Evolutionary conservation across 2,113 vertebrate species (phyloP), one percentile per base, ranked within the genome.

Genomic region (Agapornis roseicollis): DNA sequence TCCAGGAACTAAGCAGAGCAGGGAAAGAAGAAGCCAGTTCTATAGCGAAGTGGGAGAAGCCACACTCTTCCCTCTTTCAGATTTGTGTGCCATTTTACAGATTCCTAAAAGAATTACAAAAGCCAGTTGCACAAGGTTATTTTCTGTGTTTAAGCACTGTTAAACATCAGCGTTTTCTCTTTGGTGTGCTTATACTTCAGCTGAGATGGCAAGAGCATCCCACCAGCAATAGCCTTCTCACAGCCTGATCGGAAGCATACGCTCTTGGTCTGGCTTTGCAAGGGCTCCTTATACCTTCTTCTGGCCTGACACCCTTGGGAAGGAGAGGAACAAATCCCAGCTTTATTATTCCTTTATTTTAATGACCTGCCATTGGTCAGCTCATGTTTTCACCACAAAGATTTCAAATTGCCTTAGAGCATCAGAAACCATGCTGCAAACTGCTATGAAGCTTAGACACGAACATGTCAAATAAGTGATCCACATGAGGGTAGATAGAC

Each of bases 401-500:
- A 85, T 37, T 81, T 58, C 90, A 64, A 63, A 60, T 35, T 77
- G 80, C 94, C 94, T 85, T 18, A 39, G 85, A 95, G 96, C 92
- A 85, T 13, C 31, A 56, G 60, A 61, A 96, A 89, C 80, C 70
- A 66, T 29, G 72, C 63, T 94, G 90, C 53, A 50, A 31, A 89
- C 41, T 49, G 33, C 76, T 50, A 0, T 0, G 56, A 20, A 89
- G 88, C 93, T 88, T n/a, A 74, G 94, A 46, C 73, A 85, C 0
- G 13, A 93, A 31, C 89, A 91, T 61, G 87, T 96, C 96, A 97
- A 89, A 93, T 17, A 29, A 86, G 70, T 68, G 89, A 89, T 90
- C 90, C 71, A 44, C 72, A 87, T 58, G 86, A 71, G 91, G 95
- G 56, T 4, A 76, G 96, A 89, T 80, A 27, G 93, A 90, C 7